Evolutionary conservation across 2,797 vertebrate species (phyloP).

Genomic region (Brachymystax lenok): DNA sequence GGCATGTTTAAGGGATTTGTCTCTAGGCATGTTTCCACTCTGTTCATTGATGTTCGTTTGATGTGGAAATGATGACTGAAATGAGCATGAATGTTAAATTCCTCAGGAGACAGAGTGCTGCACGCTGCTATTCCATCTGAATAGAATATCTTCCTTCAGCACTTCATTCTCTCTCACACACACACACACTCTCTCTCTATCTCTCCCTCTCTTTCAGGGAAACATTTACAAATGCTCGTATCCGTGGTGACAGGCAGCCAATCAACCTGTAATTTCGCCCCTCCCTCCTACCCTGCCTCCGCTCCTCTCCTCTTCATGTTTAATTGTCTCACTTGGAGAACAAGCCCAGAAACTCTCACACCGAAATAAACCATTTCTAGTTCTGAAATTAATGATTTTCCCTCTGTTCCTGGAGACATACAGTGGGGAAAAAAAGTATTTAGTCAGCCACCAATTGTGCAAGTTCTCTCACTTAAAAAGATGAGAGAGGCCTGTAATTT

Average conservation of each 20-base stretch:
- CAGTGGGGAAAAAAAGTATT: no score
- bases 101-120: neutral
- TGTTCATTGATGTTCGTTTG: slow-evolving; percentile 48
- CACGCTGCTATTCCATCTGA: slow-evolving; percentile 23
- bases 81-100: slow-evolving; percentile 67
- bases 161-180: neutral
- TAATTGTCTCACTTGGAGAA: slow-evolving; percentile 1
- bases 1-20: slow-evolving; percentile 54
- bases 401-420: neutral
- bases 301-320: neutral
- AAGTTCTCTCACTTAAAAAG: no score
- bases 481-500: no score
- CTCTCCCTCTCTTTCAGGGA: neutral
- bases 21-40: slow-evolving; percentile 44
- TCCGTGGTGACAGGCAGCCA: slow-evolving; percentile 10
- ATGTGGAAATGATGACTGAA: slow-evolving; percentile 65
- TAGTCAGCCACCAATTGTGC: no score
- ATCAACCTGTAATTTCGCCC: slow-evolving; percentile 26
- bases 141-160: neutral
- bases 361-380: neutral
- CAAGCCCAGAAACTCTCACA: neutral
- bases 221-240: neutral
- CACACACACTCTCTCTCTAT: neutral
- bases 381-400: slow-evolving; percentile 1
- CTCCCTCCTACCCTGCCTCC: neutral